Evolutionary conservation across 1,140 invertebrate genomes (phyloP).

Genomic region (Babylonia areolata): DNA sequence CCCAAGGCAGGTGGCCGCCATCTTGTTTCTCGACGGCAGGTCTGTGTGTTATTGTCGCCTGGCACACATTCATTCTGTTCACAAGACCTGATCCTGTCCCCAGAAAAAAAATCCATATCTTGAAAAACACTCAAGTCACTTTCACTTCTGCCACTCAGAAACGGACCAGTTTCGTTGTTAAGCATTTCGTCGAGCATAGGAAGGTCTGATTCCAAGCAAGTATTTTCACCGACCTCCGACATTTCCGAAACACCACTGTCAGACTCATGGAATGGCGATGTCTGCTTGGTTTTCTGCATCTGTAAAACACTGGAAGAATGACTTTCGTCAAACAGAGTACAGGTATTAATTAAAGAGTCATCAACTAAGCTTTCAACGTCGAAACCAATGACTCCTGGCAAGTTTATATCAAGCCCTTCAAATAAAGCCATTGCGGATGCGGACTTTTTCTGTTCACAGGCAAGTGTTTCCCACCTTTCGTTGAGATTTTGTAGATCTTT

Average conservation of each 20-base stretch:
- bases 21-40: not conserved
- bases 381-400: not conserved
- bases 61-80: too few relatives aligned
- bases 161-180: slow-evolving; percentile 31
- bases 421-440: slow-evolving; percentile 2
- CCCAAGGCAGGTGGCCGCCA: not conserved
- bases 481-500: too few relatives aligned
- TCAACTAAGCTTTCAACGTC: slow-evolving; percentile 14
- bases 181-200: slow-evolving; percentile 44
- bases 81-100: too few relatives aligned
- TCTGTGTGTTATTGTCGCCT: not conserved
- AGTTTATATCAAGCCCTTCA: not conserved
- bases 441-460: too few relatives aligned
- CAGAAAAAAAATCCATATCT: not conserved
- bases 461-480: too few relatives aligned
- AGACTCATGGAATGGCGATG: slow-evolving; percentile 68
- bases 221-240: slow-evolving; percentile 39
- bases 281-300: slow-evolving; percentile 5
- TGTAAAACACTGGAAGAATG: slow-evolving; percentile 24
- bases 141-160: not conserved
- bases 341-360: slow-evolving; percentile 12
- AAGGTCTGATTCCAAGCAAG: not conserved
- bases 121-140: not conserved
- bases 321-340: slow-evolving; percentile 26
- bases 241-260: slow-evolving; percentile 63